phyloP scores from a whole-genome alignment of 2,113 vertebrate genomes.

The Nestor notabilis region DNA sequence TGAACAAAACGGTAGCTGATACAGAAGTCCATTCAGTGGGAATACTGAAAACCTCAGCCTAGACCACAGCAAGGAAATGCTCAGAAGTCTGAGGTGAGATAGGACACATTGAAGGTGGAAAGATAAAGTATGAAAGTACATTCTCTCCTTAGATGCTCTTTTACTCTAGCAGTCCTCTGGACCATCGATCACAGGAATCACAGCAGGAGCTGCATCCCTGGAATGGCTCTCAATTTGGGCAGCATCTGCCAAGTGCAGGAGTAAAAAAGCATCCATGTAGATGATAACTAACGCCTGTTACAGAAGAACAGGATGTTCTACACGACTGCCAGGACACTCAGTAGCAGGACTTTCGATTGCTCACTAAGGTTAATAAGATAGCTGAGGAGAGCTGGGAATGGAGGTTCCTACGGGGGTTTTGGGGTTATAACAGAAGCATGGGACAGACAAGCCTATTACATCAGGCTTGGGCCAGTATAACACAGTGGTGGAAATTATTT shows the following conservation, averaged over 20 bases:
- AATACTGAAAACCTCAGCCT: background rate
- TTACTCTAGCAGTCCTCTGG: background rate
- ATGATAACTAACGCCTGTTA: background rate
- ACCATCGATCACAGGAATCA: background rate
- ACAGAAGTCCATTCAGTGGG: background rate
- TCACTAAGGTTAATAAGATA: background rate
- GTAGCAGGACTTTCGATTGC: background rate
- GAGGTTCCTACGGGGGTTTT: accelerated
- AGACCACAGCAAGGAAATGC: background rate
- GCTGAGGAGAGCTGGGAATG: background rate
- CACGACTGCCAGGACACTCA: background rate
- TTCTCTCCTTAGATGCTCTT: background rate
- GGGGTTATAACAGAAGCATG: background rate
- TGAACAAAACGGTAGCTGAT: background rate
- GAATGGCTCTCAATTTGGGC: background rate
- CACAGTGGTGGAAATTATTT: background rate
- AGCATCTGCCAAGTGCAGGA: background rate
- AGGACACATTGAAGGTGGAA: background rate
- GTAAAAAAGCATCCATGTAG: accelerated
- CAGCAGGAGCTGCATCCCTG: background rate
- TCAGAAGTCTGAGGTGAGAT: background rate
- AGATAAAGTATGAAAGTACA: background rate
- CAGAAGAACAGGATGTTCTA: background rate
- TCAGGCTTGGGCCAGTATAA: background rate
- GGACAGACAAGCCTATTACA: background rate